Evolutionary conservation across 2,113 vertebrate genomes (phyloP), one percentile per base, ranked within the genome.

Genomic region (Montifringilla adamsi): DNA sequence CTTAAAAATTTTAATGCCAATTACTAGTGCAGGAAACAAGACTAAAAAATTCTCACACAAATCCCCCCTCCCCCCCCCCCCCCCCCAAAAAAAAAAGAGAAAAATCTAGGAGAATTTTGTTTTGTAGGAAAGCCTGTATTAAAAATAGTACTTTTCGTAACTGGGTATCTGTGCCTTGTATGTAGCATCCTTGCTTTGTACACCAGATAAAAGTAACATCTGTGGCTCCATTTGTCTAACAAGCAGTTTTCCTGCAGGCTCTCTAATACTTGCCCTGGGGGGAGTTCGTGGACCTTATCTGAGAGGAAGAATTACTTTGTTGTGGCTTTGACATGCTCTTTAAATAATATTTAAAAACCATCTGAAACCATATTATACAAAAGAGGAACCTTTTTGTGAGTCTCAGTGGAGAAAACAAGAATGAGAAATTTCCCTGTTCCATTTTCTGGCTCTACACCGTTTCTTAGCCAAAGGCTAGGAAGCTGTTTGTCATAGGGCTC

Each of bases 201-300:
- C 55, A 69, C 49, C 82, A 93, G 76, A 95, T 94, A 80, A 93
- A 97, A 96, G 90, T 72, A 87, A 87, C 82, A 66, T 84, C 90
- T 89, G 64, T 81, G 84, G 43, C 87, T 93, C 74, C 76, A 39
- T 96, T 96, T 94, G 74, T 94, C 69, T 93, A 83, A 94, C 64
- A 62, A 92, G 49, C 41, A 28, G 35, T 76, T 93, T 94, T 95
- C 80, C 80, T 92, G 24, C 69, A 84, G 53, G 47, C 69, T 72
- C 44, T 91, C 66, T 83, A 74, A 76, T 74, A 69, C 59, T 62
- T 84, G 64, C 55, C 77, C 95, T 75, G 56, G 30, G 55, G 75
- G 55, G 23, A 89, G 81, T 79, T 84, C 30, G 30, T 87, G 90
- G 73, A 90, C 58, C 72, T 91, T 82, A 50, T 90, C 64, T 74